Evolutionary conservation across 1,140 invertebrate genomes (phyloP), one percentile per base, ranked within the genome.

Genomic region (Aphaenogaster ashmeadi): DNA sequence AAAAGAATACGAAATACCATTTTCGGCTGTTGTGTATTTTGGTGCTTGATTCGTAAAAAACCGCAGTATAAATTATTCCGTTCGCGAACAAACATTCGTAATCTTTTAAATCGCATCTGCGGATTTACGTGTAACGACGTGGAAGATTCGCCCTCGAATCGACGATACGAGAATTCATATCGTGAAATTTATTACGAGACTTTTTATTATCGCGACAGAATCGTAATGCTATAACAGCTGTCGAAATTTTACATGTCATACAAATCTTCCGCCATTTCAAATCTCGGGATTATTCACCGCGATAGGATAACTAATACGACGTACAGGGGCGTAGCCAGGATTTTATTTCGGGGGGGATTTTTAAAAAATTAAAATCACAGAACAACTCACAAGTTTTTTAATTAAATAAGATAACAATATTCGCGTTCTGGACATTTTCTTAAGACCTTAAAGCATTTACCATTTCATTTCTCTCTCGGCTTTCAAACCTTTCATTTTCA

Each of bases 21-120:
- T 79, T 79, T 79, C n/a, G 4, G 15, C 3, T 78, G 56, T 11
- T 33, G 9, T 33, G 2, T n/a, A 79, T 50, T 69, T 78, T 52
- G 13, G 1, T 2, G 33, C 7, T 67, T 3, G 41, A 78, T 47
- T 33, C 1, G 9, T 2, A 3, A 21, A 52, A 50, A 80, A 33
- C n/a, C 1, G 15, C 5, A 33, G 18, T 18, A 80, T 69, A 81
- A 56, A 71, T 71, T 21, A 69, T 69, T 69, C 2, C 7, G 9
- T 41, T 41, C 36, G 18, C n/a, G 6, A 41, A 41, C 3, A 21
- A 69, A 69, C 2, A 69, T 27, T 50, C 2, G 9, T 62, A n/a
- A 33, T 80, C 3, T n/a, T 41, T 69, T 50, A n/a, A 64, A 64
- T 7, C 13, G 21, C 4, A 41, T 41, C 36, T 78, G 38, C 21